Conservation (phyloP, 2,797 vertebrate genomes). For the Enteromius radiatus region DNA sequence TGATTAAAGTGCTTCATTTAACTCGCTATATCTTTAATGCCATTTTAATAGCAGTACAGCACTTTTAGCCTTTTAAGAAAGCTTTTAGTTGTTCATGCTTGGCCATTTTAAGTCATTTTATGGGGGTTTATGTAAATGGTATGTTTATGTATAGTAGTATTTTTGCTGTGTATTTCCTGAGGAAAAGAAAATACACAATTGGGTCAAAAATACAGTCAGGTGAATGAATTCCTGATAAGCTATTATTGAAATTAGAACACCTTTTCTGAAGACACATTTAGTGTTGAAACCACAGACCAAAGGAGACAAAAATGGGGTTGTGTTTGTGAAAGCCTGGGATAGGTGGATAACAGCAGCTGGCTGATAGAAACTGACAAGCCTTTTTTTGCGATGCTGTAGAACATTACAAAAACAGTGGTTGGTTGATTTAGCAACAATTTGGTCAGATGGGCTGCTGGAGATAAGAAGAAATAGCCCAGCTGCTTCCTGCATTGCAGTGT, state of each 20-base stretch:
- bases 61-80: not conserved
- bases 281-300: not conserved
- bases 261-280: constrained; percentile 27
- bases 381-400: constrained; percentile 53
- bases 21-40: not conserved
- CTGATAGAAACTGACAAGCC: constrained; percentile 59
- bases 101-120: not conserved
- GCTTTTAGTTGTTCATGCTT: not conserved
- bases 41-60: not conserved
- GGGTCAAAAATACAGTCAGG: not conserved
- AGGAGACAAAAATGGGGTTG: constrained; percentile 34
- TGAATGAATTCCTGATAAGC: not conserved
- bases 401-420: constrained; percentile 60
- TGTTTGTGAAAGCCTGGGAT: constrained; percentile 50
- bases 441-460: constrained; percentile 45
- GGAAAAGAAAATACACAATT: not conserved
- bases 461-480: constrained; percentile 59
- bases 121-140: not conserved
- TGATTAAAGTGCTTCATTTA: constrained; percentile 22
- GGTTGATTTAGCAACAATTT: constrained; percentile 59
- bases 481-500: constrained; percentile 52
- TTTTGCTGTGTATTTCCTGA: not conserved
- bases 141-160: not conserved
- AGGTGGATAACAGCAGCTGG: constrained; percentile 39
- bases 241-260: constrained; percentile 14